phyloP scores from a whole-genome alignment of 2,797 vertebrate genomes.

The Varecia variegata region DNA sequence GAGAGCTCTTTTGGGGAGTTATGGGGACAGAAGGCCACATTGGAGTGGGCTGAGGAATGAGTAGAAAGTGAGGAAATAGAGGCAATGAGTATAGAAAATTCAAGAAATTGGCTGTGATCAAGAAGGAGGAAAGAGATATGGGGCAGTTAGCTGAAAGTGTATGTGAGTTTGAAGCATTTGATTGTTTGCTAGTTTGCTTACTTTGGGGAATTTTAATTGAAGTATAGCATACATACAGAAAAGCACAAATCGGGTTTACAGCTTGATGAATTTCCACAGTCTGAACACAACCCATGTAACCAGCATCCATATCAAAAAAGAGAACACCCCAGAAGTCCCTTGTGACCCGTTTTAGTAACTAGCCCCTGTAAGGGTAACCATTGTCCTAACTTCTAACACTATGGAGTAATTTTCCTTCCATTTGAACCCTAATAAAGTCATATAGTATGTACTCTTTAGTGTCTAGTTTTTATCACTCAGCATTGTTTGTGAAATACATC shows the following conservation, averaged over 20 bases:
- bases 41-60: conserved; percentile 5
- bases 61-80: conserved; percentile 8
- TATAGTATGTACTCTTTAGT: background rate
- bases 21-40: background rate
- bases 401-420: background rate
- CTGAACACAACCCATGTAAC: background rate
- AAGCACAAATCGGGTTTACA: conserved; percentile 33
- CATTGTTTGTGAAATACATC: background rate
- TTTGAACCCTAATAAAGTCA: conserved; percentile 48
- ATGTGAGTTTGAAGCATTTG: background rate
- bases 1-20: background rate
- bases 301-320: background rate
- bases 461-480: background rate
- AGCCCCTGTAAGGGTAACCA: background rate
- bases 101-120: conserved; percentile 25
- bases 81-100: conserved; percentile 2
- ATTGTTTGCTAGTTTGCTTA: conserved; percentile 11
- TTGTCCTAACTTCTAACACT: conserved; percentile 34
- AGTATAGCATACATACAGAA: background rate
- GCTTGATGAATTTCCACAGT: conserved; percentile 1
- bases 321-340: background rate
- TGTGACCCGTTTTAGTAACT: conserved; percentile 42
- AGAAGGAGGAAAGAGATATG: conserved; percentile 15
- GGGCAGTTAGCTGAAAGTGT: conserved; percentile 4
- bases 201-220: conserved; percentile 50